A percentile compares a stretch with the other conserved stretches of the same genome.
Evolutionary conservation across 2,797 vertebrate genomes (phyloP).

Genomic region (Enoplosus armatus): DNA sequence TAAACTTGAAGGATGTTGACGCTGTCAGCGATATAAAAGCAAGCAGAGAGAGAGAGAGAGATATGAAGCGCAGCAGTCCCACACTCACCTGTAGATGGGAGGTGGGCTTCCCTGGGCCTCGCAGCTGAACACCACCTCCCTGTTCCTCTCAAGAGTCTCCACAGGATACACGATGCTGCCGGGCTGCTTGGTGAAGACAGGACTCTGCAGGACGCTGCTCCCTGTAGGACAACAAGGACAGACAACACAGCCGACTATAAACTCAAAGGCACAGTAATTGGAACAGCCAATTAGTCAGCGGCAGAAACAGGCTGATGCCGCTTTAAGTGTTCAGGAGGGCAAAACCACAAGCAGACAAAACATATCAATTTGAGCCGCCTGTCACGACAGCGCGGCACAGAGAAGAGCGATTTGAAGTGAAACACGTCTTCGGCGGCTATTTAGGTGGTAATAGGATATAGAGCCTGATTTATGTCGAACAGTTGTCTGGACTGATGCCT

Average conservation of each 20-base stretch:
- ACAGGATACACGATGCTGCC: constrained; percentile 92
- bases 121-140: constrained; percentile 94
- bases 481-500: constrained; percentile 55
- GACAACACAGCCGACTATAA: constrained; percentile 56
- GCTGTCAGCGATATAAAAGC: constrained; percentile 4
- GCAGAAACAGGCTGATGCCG: constrained; percentile 54
- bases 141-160: constrained; percentile 92
- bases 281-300: constrained; percentile 75
- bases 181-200: constrained; percentile 93
- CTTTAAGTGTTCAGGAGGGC: constrained; percentile 62
- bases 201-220: constrained; percentile 88
- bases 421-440: constrained; percentile 70
- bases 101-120: constrained; percentile 92
- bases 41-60: neutral
- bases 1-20: constrained; percentile 7
- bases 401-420: constrained; percentile 67
- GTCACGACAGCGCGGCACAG: constrained; percentile 53
- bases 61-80: constrained; percentile 3
- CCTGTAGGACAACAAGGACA: constrained; percentile 80
- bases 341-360: constrained; percentile 79
- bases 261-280: constrained; percentile 47
- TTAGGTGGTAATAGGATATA: constrained; percentile 76
- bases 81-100: constrained; percentile 89
- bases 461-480: constrained; percentile 74
- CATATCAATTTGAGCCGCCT: constrained; percentile 79